Conservation (phyloP, 2,797 vertebrate species). For the Sebastes umbrosus region DNA sequence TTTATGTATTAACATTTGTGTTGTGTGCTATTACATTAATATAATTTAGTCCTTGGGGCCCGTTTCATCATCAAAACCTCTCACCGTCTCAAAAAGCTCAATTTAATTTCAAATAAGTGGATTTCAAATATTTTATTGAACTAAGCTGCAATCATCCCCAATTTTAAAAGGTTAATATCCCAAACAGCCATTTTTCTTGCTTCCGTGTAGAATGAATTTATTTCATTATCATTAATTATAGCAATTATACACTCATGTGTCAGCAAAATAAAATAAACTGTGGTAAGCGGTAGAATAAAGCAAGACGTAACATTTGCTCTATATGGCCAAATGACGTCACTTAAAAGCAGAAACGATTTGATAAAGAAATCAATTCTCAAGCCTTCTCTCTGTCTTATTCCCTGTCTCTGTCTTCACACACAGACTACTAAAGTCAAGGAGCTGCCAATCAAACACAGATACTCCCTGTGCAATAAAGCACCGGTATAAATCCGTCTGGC, state of each 20-base stretch:
- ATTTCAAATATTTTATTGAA: constrained; percentile 36
- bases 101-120: constrained; percentile 47
- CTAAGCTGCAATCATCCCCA: constrained; percentile 29
- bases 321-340: background rate
- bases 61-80: constrained; percentile 47
- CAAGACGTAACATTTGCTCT: background rate
- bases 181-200: constrained; percentile 26
- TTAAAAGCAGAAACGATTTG: background rate
- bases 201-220: constrained; percentile 17
- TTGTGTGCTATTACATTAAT: constrained; percentile 15
- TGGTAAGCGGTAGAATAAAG: background rate
- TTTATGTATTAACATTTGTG: constrained; percentile 25
- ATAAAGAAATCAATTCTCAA: background rate
- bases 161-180: constrained; percentile 47
- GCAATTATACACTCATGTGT: constrained; percentile 23
- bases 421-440: background rate
- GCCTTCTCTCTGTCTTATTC: background rate
- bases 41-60: constrained; percentile 17
- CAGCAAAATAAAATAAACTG: constrained; percentile 20
- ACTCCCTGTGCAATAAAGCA: constrained; percentile 16
- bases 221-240: constrained; percentile 37
- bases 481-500: constrained; percentile 18
- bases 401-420: background rate
- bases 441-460: constrained; percentile 38
- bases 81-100: constrained; percentile 14